phyloP scores from a whole-genome alignment of 1,140 invertebrate species.

The Bombus picipes region DNA sequence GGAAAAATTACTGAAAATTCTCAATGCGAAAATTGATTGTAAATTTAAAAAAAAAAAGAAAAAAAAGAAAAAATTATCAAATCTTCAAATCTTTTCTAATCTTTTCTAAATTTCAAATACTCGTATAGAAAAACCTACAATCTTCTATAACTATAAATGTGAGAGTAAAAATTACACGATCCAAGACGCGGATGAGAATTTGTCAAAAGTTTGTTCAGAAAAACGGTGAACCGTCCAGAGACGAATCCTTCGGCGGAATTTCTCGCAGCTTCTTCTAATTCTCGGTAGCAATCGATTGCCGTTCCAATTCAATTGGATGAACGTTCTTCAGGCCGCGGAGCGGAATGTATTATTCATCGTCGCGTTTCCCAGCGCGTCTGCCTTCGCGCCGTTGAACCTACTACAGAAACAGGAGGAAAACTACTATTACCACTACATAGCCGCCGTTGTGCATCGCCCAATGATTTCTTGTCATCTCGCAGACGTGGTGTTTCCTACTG shows the following conservation, averaged over 20 bases:
- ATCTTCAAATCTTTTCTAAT: neutral
- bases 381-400: constrained; percentile 32
- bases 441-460: constrained; percentile 11
- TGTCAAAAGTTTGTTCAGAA: neutral
- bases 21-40: too few relatives aligned
- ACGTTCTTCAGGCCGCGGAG: constrained; percentile 31
- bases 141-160: too few relatives aligned
- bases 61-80: too few relatives aligned
- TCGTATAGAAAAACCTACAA: too few relatives aligned
- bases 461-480: constrained; percentile 44
- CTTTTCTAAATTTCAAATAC: too few relatives aligned
- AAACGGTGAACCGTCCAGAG: neutral
- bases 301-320: constrained; percentile 59
- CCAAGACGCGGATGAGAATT: neutral
- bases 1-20: too few relatives aligned
- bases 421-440: neutral
- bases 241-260: constrained; percentile 67
- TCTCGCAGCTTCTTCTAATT: constrained; percentile 67
- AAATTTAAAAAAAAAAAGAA: too few relatives aligned
- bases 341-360: constrained; percentile 65
- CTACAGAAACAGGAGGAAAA: constrained; percentile 39
- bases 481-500: neutral
- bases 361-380: constrained; percentile 25
- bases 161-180: neutral
- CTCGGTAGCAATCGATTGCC: constrained; percentile 60